These are phyloP conservation scores for Aphelenchoides fujianensis DNA, from an alignment of 1,140 invertebrate species.

Conservation along the genomic window DNA sequence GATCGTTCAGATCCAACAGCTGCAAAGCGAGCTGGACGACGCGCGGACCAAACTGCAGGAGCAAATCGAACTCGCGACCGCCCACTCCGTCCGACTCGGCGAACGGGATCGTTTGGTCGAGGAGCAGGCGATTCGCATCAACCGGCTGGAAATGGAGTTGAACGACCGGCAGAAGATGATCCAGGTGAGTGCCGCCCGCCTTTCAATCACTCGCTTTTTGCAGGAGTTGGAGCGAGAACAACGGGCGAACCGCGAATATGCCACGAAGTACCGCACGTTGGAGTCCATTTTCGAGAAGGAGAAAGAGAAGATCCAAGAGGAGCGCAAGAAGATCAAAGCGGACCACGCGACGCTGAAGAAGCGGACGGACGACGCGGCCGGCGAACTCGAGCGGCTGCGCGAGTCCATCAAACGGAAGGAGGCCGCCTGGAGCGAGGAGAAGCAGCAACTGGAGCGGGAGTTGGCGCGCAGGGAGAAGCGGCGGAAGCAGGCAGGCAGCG, in stretches of 20 bases:
- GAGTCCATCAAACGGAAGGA: conserved; percentile 31
- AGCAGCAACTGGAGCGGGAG: conserved; percentile 1
- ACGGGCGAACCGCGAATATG: conserved; percentile 41
- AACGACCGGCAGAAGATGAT: conserved; percentile 31
- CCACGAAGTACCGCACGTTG: conserved; percentile 57
- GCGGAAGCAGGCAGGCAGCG: background rate
- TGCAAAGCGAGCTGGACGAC: conserved; percentile 23
- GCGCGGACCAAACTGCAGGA: conserved; percentile 18
- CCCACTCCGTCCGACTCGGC: conserved; percentile 10
- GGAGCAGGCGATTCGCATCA: conserved; percentile 22
- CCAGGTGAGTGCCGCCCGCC: too few species aligned
- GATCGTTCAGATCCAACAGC: conserved; percentile 7
- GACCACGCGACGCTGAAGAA: conserved; percentile 56
- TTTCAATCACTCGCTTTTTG: too few species aligned
- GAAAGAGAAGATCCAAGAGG: conserved; percentile 54
- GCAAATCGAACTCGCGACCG: conserved; percentile 21
- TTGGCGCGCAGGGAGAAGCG: background rate
- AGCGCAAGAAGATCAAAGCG: conserved; percentile 48
- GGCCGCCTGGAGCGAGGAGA: conserved; percentile 32
- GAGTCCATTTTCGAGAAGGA: conserved; percentile 58
- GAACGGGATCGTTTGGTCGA: conserved; percentile 35
- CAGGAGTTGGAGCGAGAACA: conserved; percentile 47
- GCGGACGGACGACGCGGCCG: conserved; percentile 48
- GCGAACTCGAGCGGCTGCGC: conserved; percentile 33
- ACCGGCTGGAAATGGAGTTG: conserved; percentile 41